phyloP scores from a whole-genome alignment of 2,797 vertebrate species.

The Moxostoma hubbsi region DNA sequence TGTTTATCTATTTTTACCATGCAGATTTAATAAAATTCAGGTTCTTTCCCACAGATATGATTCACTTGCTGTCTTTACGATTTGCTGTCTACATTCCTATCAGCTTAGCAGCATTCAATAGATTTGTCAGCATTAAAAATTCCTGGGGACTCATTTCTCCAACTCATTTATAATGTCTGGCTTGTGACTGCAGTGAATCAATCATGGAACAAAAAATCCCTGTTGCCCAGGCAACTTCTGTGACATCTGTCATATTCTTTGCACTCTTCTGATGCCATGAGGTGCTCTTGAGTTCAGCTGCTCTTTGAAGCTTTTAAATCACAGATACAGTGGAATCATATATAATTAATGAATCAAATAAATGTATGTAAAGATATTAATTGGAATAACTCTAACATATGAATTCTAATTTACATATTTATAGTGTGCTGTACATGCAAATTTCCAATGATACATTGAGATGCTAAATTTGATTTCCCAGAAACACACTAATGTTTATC shows the following conservation, averaged over 20 bases:
- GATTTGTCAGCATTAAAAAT: conserved; percentile 59
- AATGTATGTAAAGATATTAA: not conserved
- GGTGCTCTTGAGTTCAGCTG: conserved; percentile 24
- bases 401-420: not conserved
- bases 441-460: not conserved
- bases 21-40: no score
- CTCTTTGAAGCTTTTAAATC: conserved; percentile 18
- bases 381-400: not conserved
- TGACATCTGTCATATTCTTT: conserved; percentile 53
- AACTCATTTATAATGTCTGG: conserved; percentile 66
- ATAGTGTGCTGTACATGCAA: not conserved
- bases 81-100: conserved; percentile 39
- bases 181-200: conserved; percentile 63
- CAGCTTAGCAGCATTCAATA: conserved; percentile 49
- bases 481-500: not conserved
- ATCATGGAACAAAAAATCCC: conserved; percentile 54
- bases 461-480: conserved; percentile 9
- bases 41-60: not conserved
- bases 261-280: not conserved
- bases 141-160: conserved; percentile 51
- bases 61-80: not conserved
- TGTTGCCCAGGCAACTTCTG: conserved; percentile 50
- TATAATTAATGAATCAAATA: conserved; percentile 14
- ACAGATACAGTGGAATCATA: not conserved
- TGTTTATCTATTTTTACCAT: no score